Evolutionary conservation across 2,888 invertebrate species (phyloP).

Genomic region (Acleris holmiana): DNA sequence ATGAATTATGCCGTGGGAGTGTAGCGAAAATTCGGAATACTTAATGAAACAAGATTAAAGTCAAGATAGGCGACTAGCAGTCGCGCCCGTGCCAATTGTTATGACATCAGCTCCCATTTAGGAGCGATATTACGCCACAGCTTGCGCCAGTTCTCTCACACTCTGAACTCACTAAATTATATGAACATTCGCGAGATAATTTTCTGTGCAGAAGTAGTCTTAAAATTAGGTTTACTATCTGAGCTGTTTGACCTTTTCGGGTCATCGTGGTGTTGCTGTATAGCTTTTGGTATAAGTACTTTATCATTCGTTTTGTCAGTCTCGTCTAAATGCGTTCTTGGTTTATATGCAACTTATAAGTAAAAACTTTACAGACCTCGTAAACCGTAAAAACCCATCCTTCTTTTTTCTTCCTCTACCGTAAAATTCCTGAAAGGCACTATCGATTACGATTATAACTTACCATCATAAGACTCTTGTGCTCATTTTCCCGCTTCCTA

Average conservation of each 20-base stretch:
- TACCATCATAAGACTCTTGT: too few species aligned
- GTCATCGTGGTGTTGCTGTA: not conserved
- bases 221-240: not conserved
- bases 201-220: constrained; percentile 1
- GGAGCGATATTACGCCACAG: constrained; percentile 20
- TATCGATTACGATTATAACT: too few species aligned
- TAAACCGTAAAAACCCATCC: too few species aligned
- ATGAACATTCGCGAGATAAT: constrained; percentile 15
- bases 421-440: too few species aligned
- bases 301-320: not conserved
- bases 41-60: constrained; percentile 27
- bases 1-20: not conserved
- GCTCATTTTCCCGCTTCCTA: too few species aligned
- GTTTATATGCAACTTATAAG: too few species aligned
- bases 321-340: too few species aligned
- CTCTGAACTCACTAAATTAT: constrained; percentile 16
- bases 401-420: too few species aligned
- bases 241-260: constrained; percentile 7
- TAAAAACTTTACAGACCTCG: too few species aligned
- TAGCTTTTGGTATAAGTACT: too few species aligned
- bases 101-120: constrained; percentile 22
- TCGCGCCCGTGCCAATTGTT: constrained; percentile 33
- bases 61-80: constrained; percentile 27
- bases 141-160: constrained; percentile 19
- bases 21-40: constrained; percentile 11